Percentiles rank a stretch among this genome's conserved stretches.
phyloP scores from a whole-genome alignment of 37 sponge, comb jelly and placozoan species.

The Mnemiopsis leidyi region DNA sequence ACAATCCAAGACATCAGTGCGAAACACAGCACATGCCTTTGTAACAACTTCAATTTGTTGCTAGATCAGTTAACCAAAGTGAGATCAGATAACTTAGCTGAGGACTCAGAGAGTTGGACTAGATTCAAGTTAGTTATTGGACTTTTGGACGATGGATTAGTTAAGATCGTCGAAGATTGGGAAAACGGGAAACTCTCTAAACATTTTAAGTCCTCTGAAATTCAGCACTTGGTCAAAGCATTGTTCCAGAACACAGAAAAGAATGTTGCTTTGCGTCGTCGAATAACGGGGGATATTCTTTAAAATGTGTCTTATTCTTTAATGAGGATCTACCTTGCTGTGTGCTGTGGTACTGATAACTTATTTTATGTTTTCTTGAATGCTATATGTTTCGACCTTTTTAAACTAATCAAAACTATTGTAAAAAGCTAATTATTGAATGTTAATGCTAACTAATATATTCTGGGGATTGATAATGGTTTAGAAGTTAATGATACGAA shows the following conservation, averaged over 20 bases:
- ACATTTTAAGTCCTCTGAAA: background rate
- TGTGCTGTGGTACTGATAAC: background rate
- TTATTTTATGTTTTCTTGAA: background rate
- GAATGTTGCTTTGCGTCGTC: conserved; percentile 16
- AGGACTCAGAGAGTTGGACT: conserved; percentile 9
- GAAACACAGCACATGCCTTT: conserved; percentile 48
- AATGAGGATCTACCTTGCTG: background rate
- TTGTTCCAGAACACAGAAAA: conserved; percentile 51
- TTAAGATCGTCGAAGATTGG: conserved; percentile 48
- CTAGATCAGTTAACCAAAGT: conserved; percentile 25
- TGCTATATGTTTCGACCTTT: background rate
- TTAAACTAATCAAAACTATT: background rate
- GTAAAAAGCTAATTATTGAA: background rate
- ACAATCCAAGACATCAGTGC: conserved; percentile 51
- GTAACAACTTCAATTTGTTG: conserved; percentile 44
- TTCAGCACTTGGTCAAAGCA: conserved; percentile 29
- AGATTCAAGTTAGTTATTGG: background rate
- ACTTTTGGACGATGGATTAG: conserved; percentile 32
- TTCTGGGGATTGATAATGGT: background rate
- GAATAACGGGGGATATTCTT: conserved; percentile 22
- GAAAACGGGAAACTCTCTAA: conserved; percentile 30
- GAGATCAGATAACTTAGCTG: background rate
- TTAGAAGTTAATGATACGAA: too few species aligned
- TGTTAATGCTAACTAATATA: background rate
- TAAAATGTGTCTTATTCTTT: background rate